These are phyloP conservation scores for Orthonevra nobilis DNA, from an alignment of 2,888 invertebrate genomes.

Conservation along the genomic window DNA sequence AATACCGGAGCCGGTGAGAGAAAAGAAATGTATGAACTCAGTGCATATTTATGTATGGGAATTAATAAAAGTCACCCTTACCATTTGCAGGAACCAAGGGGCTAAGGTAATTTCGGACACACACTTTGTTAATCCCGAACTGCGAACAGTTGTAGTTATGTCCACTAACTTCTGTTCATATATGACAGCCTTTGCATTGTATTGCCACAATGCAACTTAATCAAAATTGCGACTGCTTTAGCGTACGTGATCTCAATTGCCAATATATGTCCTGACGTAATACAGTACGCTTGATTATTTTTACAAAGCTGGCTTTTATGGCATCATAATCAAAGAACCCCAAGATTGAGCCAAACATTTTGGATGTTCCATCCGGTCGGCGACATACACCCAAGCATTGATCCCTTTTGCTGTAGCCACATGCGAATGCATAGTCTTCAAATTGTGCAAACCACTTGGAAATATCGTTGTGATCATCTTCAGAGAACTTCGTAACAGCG, in stretches of 20 bases:
- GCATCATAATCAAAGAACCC: background rate
- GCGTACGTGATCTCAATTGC: too few relatives aligned
- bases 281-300: too few relatives aligned
- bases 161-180: too few relatives aligned
- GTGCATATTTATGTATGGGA: background rate
- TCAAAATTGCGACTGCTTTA: too few relatives aligned
- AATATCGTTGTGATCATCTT: slow-evolving; percentile 8
- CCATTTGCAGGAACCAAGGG: too few relatives aligned
- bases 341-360: slow-evolving; percentile 7
- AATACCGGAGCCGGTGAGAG: background rate
- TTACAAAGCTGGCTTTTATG: too few relatives aligned
- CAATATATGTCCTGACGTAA: too few relatives aligned
- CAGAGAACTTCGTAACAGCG: slow-evolving; percentile 1
- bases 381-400: slow-evolving; percentile 1
- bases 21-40: background rate
- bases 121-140: too few relatives aligned
- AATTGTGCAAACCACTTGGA: slow-evolving; percentile 21
- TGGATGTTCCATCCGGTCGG: slow-evolving; percentile 7
- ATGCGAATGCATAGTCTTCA: slow-evolving; percentile 1
- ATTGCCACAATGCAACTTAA: too few relatives aligned
- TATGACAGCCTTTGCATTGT: too few relatives aligned
- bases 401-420: slow-evolving; percentile 7
- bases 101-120: too few relatives aligned
- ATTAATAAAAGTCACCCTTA: slow-evolving; percentile 6
- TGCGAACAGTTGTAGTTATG: too few relatives aligned